Evolutionary conservation across 1,140 invertebrate species (phyloP), one percentile per base, ranked within the genome.

Genomic region (Hydropsyche tenuis): DNA sequence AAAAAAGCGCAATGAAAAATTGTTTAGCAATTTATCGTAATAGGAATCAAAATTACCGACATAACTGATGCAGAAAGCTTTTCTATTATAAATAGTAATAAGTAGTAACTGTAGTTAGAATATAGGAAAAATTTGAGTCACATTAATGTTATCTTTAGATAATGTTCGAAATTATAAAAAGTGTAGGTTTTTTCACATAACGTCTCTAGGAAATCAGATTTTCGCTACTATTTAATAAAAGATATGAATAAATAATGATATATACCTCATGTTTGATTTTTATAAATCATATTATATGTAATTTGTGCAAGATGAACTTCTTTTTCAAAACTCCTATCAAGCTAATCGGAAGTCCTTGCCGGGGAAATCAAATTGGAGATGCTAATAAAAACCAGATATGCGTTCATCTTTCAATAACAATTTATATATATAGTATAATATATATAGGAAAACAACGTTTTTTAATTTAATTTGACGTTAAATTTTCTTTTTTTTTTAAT

Each of bases 191-290:
- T 20, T 51, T 51, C 4, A 51, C 46, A 23, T 3, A 56, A 56
- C 22, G 4, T 56, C 7, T 3, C 22, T 18, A 22, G 9, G 4
- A 22, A 18, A 22, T 56, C 56, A 60, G 11, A 12, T 51, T 66
- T 45, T 20, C 16, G 18, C 43, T 51, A 48, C 43, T 14, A 43
- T 68, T 48, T 69, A 69, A 69, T 23, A 73, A 66, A 72, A 73
- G 72, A 76, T 76, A 76, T 76, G 72, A 73, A 73, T 73, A 73
- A 73, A 76, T 66, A 68, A 73, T 73, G 71, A 76, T 76, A 73
- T 72, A 70, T 42, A 70, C 18, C 22, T 53, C 18, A 30, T 11
- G 27, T 18, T 37, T 51, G 64, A 62, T 66, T 72, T 71, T 12
- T 22, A 22, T 56, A 56, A 60, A 37, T 4, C 30, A 23, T 25